Evolutionary conservation across 2,797 vertebrate species (phyloP).

Genomic region (Vireo griseus): DNA sequence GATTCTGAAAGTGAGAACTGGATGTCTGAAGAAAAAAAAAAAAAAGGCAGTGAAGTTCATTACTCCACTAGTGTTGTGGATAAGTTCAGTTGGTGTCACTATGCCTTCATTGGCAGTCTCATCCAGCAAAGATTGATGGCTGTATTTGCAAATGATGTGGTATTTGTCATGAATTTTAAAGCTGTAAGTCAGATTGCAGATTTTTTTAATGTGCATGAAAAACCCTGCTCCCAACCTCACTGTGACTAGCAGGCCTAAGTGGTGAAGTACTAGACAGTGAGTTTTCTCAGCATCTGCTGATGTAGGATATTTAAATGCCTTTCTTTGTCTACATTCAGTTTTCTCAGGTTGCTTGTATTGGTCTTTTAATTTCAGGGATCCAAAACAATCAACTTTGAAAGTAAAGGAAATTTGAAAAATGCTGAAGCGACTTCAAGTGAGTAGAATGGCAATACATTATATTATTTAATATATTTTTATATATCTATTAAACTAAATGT

Average conservation of each 20-base stretch:
- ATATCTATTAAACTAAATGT: background rate
- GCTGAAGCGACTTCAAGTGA: slow-evolving; percentile 72
- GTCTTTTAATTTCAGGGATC: slow-evolving; percentile 62
- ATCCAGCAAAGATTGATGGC: background rate
- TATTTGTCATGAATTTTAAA: background rate
- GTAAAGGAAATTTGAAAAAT: slow-evolving; percentile 29
- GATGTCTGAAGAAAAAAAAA: background rate
- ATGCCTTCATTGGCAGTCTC: background rate
- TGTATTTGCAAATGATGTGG: background rate
- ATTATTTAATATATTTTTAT: background rate
- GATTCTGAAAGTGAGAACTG: background rate
- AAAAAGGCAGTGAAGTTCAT: background rate
- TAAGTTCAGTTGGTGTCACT: background rate
- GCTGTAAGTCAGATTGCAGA: background rate
- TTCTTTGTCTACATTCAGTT: background rate
- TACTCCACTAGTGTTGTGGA: background rate
- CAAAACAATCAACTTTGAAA: background rate
- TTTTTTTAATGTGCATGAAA: background rate
- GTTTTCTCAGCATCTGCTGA: background rate
- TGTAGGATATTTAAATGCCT: background rate
- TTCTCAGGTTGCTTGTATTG: background rate
- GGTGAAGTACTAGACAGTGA: background rate
- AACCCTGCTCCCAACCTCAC: background rate
- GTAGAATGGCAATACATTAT: background rate
- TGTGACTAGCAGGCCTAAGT: background rate